Evolutionary conservation across 2,797 vertebrate genomes (phyloP).

Genomic region (Acrocephalus scirpaceus): DNA sequence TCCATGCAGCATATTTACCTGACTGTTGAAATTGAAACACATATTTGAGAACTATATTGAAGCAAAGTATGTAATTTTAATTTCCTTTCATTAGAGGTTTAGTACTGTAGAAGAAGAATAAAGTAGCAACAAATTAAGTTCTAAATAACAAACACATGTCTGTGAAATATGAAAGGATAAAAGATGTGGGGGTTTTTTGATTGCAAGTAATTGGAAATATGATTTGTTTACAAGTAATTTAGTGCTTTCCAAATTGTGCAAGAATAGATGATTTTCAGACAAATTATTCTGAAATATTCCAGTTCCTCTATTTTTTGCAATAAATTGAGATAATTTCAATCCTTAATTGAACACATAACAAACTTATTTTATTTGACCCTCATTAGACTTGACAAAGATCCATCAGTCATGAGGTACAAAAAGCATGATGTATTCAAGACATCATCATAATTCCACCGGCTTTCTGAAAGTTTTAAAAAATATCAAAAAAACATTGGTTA

Average conservation of each 20-base stretch:
- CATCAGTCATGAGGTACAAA: not conserved
- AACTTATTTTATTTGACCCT: not conserved
- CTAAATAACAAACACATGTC: not conserved
- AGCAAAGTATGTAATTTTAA: not conserved
- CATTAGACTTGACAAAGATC: not conserved
- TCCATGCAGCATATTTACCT: not conserved
- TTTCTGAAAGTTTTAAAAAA: not conserved
- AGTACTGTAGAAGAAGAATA: not conserved
- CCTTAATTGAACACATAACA: not conserved
- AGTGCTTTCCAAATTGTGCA: not conserved
- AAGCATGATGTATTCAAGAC: fast-evolving
- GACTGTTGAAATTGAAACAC: not conserved
- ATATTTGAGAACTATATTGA: not conserved
- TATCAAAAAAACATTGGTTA: not conserved
- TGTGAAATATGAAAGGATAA: not conserved
- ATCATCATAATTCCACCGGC: not conserved
- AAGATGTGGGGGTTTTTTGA: not conserved
- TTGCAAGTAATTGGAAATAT: not conserved
- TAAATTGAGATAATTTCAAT: not conserved
- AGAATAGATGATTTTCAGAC: not conserved
- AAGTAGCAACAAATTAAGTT: not conserved
- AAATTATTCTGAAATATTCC: not conserved
- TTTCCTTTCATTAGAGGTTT: not conserved
- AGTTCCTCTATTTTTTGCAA: not conserved
- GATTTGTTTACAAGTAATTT: not conserved